phyloP scores from a whole-genome alignment of 2,888 invertebrate species.

The Nemotelus nigrinus region DNA sequence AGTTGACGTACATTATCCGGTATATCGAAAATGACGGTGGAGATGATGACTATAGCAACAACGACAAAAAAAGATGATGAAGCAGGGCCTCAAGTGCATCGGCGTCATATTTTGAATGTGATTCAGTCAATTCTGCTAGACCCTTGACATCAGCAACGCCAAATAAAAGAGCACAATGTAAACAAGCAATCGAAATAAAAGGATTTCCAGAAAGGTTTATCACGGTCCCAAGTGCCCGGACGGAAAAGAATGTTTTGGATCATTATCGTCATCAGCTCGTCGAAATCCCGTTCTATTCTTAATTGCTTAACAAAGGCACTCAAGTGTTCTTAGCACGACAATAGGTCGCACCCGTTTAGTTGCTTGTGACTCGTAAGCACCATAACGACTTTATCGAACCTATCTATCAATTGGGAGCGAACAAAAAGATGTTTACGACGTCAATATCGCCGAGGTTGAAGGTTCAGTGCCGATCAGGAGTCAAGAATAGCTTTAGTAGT shows the following conservation, averaged over 20 bases:
- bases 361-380: background rate
- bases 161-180: constrained; percentile 37
- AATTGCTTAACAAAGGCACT: constrained; percentile 42
- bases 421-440: background rate
- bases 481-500: background rate
- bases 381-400: background rate
- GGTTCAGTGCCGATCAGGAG: background rate
- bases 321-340: constrained; percentile 39
- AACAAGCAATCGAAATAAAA: constrained; percentile 41
- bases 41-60: constrained; percentile 37
- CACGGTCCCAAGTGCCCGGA: constrained; percentile 4
- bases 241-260: constrained; percentile 32
- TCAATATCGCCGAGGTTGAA: background rate
- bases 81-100: constrained; percentile 34
- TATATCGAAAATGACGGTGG: constrained; percentile 4
- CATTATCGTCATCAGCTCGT: constrained; percentile 34
- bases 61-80: constrained; percentile 24
- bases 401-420: background rate
- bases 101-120: constrained; percentile 32
- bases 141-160: constrained; percentile 38
- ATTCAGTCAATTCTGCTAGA: constrained; percentile 37
- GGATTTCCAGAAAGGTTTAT: constrained; percentile 37
- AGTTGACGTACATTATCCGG: constrained; percentile 26
- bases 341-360: constrained; percentile 33
- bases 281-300: constrained; percentile 26